phyloP scores from a whole-genome alignment of 2,797 vertebrate species.

The Thaleichthys pacificus region DNA sequence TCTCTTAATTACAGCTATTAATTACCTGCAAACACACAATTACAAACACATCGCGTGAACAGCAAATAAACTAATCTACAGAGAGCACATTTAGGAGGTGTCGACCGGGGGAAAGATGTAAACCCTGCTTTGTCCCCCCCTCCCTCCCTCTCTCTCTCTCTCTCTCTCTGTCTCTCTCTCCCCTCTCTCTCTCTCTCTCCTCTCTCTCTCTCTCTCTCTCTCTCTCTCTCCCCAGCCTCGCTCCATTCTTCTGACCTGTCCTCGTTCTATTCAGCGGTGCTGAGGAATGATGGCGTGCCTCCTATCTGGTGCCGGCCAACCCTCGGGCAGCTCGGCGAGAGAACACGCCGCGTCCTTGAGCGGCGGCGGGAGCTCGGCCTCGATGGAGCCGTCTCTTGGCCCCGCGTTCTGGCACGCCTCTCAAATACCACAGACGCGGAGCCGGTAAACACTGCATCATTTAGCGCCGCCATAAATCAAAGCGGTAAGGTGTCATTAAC shows the following conservation, averaged over 20 bases:
- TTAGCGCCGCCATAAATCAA: slow-evolving; percentile 3
- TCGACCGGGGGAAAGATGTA: slow-evolving; percentile 31
- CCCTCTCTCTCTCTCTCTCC: slow-evolving; percentile 31
- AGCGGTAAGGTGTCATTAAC: not conserved
- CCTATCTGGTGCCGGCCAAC: slow-evolving; percentile 17
- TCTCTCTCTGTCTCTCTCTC: not conserved
- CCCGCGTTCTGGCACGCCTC: slow-evolving; percentile 31
- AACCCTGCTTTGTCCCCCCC: slow-evolving; percentile 46
- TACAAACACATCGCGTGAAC: slow-evolving; percentile 63
- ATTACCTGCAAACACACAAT: slow-evolving; percentile 70
- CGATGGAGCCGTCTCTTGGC: not conserved
- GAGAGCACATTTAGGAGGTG: slow-evolving; percentile 60
- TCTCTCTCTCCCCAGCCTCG: slow-evolving; percentile 22
- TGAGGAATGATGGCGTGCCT: slow-evolving; percentile 49
- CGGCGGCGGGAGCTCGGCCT: too few species aligned
- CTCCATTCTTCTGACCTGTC: slow-evolving; percentile 38
- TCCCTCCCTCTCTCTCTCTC: slow-evolving; percentile 30
- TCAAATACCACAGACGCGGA: not conserved
- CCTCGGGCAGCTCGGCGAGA: not conserved
- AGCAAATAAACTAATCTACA: slow-evolving; percentile 69
- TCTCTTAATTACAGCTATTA: slow-evolving; percentile 71
- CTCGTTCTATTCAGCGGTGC: slow-evolving; percentile 25
- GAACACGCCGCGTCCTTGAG: too few species aligned
- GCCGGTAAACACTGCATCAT: not conserved
- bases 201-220: slow-evolving; percentile 12